Evolutionary conservation across 2,113 vertebrate genomes (phyloP), one percentile per base, ranked within the genome.

Genomic region (Megaceryle maxima): DNA sequence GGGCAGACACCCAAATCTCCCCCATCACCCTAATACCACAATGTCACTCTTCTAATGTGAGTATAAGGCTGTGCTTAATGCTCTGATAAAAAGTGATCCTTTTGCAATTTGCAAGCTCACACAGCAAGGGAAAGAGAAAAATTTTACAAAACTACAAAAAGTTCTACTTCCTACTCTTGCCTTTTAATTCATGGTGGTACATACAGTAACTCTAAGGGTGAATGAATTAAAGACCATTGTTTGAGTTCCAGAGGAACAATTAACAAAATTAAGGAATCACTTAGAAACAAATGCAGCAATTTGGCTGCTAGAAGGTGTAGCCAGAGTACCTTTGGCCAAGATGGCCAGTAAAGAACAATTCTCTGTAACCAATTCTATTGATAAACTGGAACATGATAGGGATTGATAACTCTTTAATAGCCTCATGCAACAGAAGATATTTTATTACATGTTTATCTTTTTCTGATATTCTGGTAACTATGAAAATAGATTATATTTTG

Each of bases 251-350:
- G 44, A 73, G 51, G 21, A 93, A 33, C 6, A 56, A 68, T 76
- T 69, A 88, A 66, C 43, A 85, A 76, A 87, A 85, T 51, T 24
- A 75, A 66, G 16, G 29, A 43, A 33, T 48, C 43, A 33, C 12
- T 44, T 8, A 33, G 41, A 68, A 16, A 62, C 1, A 7, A 29
- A 13, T 95, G 87, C 87, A 89, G 63, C 22, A 60, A 51, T 75
- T 29, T 60, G 35, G 15, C 82, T 60, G 66, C 82, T 87, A 79
- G 95, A 94, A 93, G 87, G 75, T 68, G 67, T 85, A 95, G 87
- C 74, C 90, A 95, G 57, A 89, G 87, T 68, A 48, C 70, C 62
- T 93, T 79, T 63, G 12, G 13, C 63, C 79, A 48, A 90, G 69
- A 46, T 16, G 8, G 7, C 12, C 11, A 60, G 28, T 48, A 69